Evolutionary conservation across 2,797 vertebrate genomes (phyloP).

Genomic region (Selene dorsalis): DNA sequence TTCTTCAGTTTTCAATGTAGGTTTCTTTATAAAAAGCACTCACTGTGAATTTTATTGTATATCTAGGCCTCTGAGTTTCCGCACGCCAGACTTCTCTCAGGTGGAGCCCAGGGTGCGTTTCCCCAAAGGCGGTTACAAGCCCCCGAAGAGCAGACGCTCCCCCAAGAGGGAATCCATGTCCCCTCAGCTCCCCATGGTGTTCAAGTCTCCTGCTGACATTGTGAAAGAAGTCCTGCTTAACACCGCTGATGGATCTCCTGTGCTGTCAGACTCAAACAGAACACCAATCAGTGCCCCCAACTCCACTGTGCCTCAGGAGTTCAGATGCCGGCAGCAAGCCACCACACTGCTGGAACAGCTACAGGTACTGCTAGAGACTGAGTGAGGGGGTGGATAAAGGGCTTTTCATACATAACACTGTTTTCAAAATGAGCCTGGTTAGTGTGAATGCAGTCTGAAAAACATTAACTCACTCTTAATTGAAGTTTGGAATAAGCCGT

Average conservation of each 20-base stretch:
- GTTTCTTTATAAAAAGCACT: neutral
- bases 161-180: slow-evolving; percentile 35
- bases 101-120: slow-evolving; percentile 89
- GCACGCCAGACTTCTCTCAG: slow-evolving; percentile 91
- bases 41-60: slow-evolving; percentile 1
- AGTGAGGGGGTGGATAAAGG: neutral
- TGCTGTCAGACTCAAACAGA: neutral
- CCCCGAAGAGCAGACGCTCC: slow-evolving; percentile 83
- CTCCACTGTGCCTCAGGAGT: slow-evolving; percentile 83
- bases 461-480: no score
- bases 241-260: slow-evolving; percentile 63
- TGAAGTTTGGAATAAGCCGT: neutral
- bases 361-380: slow-evolving; percentile 83
- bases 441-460: neutral
- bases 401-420: neutral
- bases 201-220: slow-evolving; percentile 92
- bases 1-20: neutral
- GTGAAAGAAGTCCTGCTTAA: slow-evolving; percentile 89
- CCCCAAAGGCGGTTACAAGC: slow-evolving; percentile 87
- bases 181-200: slow-evolving; percentile 72
- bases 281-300: slow-evolving; percentile 17
- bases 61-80: slow-evolving; percentile 83
- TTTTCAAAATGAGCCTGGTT: neutral
- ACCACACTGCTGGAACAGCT: slow-evolving; percentile 90
- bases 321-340: slow-evolving; percentile 87